phyloP scores from a whole-genome alignment of 2,797 vertebrate species.

The Pangasius sanitwongsei region DNA sequence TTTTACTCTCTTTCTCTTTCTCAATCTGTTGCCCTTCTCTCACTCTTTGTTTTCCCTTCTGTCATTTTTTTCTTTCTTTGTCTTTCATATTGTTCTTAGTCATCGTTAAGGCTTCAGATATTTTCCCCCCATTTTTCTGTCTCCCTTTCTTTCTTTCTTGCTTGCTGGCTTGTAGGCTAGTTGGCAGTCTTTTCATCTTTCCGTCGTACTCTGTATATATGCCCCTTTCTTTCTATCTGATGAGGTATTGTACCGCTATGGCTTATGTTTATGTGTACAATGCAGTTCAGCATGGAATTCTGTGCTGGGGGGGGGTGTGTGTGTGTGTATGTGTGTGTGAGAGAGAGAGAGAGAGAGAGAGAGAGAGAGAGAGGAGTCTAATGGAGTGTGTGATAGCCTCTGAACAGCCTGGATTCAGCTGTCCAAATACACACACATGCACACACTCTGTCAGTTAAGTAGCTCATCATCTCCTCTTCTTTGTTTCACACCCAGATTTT shows the following conservation, averaged over 20 bases:
- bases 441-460: conserved; percentile 61
- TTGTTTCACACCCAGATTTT: conserved; percentile 33
- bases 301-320: conserved; percentile 71
- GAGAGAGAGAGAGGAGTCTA: conserved; percentile 62
- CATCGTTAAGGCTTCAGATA: neutral
- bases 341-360: too few species aligned
- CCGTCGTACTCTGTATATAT: neutral
- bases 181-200: neutral
- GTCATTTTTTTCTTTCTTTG: neutral
- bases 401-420: conserved; percentile 97
- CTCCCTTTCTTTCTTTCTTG: neutral
- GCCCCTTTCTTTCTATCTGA: neutral
- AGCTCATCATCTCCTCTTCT: conserved; percentile 51
- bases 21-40: neutral
- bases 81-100: neutral
- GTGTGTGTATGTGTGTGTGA: neutral
- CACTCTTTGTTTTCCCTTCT: neutral
- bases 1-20: neutral
- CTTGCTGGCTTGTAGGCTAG: neutral
- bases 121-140: neutral
- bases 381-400: conserved; percentile 93
- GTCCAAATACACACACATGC: conserved; percentile 92
- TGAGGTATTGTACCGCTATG: conserved; percentile 77
- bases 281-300: conserved; percentile 89
- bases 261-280: conserved; percentile 94